Base-by-base conservation (phyloP, 2,113 vertebrate genomes). In the Ammodytes dubius region DNA sequence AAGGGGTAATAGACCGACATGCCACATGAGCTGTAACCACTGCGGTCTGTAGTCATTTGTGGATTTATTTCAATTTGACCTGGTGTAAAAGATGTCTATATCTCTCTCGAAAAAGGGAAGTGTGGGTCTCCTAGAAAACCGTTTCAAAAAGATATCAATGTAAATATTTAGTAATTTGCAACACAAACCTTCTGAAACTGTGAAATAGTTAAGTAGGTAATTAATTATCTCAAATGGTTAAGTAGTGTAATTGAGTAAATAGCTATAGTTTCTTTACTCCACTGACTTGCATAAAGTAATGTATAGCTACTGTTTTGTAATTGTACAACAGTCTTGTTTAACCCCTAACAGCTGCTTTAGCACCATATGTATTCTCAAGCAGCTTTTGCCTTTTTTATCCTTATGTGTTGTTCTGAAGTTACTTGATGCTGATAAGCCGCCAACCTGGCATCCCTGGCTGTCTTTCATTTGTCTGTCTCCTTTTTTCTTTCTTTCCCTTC, bases 391-490 rank as follows among this genome's bases (percentile, higher is more conserved):
- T 27, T 27, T 27, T 1, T 27, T 27, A 27, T 27, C 27, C 27
- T 27, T 27, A 27, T 27, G 54, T 42, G 12, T 80, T 84, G 61
- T 86, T 79, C 85, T 83, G 53, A 78, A 77, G 71, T 77, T 78
- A 50, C 53, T 79, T 58, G 39, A 78, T 70, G 59, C 74, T 85
- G 73, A 87, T 88, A 86, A 83, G 60, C 65, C 73, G 85, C 81
- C 88, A 87, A 47, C 65, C 65, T 73, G 74, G 61, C 82, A 89
- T 45, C 65, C 60, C 79, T 60, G n/a, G 57, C 60, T 82, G 59
- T 73, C 61, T 85, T 89, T 86, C 46, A 75, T 87, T 87, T 87
- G 72, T 79, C 72, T 84, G 56, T 59, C 50, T 61, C 61, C 42
- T 81, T 39, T 47, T 57, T 63, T 60, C 46, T 85, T 68, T 85